Evolutionary conservation across 2,797 vertebrate species (phyloP).

Genomic region (Capromys pilorides): DNA sequence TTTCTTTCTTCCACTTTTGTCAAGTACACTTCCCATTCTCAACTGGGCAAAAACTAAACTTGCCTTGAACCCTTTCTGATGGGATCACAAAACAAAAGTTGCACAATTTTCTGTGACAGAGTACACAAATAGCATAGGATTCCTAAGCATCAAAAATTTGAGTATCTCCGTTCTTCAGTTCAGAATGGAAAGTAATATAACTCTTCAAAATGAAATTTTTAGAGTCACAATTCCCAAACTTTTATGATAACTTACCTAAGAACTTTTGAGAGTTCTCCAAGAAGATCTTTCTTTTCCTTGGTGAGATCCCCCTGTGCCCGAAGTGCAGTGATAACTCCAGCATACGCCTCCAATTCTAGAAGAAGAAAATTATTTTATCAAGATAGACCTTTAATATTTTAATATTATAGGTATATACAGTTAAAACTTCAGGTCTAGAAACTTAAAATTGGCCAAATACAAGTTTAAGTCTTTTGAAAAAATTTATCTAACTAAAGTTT

Average conservation of each 20-base stretch:
- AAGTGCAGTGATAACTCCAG: slow-evolving; percentile 97
- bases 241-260: slow-evolving; percentile 90
- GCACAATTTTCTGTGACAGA: slow-evolving; percentile 37
- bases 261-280: slow-evolving; percentile 97
- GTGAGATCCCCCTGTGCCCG: slow-evolving; percentile 98
- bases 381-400: slow-evolving; percentile 65
- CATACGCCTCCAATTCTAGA: slow-evolving; percentile 98
- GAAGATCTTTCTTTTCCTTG: slow-evolving; percentile 98
- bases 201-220: slow-evolving; percentile 63
- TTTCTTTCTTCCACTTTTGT: slow-evolving; percentile 47
- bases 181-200: slow-evolving; percentile 58
- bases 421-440: slow-evolving; percentile 64
- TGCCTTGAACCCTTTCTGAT: slow-evolving; percentile 42
- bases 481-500: slow-evolving; percentile 49
- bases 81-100: slow-evolving; percentile 52
- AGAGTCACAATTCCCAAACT: slow-evolving; percentile 67
- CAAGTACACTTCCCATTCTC: slow-evolving; percentile 49
- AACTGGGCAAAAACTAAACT: slow-evolving; percentile 34
- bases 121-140: slow-evolving; percentile 13
- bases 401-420: slow-evolving; percentile 31
- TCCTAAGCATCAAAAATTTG: slow-evolving; percentile 50
- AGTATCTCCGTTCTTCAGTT: slow-evolving; percentile 58
- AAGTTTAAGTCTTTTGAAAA: slow-evolving; percentile 61
- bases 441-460: slow-evolving; percentile 51
- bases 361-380: slow-evolving; percentile 77